phyloP scores from a whole-genome alignment of 2,797 vertebrate species.

The Lithobates pipiens region DNA sequence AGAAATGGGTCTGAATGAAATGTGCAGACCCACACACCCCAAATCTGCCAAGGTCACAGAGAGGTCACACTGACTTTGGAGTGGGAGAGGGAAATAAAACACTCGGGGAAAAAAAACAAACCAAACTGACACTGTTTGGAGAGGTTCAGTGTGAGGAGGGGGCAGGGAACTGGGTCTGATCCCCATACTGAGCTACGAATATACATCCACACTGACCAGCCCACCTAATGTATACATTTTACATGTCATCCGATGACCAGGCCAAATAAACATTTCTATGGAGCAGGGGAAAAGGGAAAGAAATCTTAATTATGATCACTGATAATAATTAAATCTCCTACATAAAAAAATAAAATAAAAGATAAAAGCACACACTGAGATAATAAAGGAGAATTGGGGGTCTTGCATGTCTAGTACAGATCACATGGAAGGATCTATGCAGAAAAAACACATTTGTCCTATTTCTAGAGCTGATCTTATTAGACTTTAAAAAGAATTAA shows the following conservation, averaged over 20 bases:
- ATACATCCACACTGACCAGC: slow-evolving; percentile 3
- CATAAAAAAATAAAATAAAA: neutral
- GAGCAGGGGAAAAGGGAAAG: neutral
- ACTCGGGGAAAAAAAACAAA: neutral
- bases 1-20: slow-evolving; percentile 11
- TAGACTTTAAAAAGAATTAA: neutral
- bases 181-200: neutral
- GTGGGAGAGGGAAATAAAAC: neutral
- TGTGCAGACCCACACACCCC: slow-evolving; percentile 31
- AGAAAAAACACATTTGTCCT: neutral
- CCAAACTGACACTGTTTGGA: neutral
- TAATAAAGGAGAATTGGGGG: neutral
- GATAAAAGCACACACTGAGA: neutral
- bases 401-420: neutral
- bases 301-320: neutral
- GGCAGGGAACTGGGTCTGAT: neutral
- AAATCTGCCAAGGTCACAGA: slow-evolving; percentile 43
- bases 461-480: neutral
- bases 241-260: neutral
- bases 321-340: too few species aligned
- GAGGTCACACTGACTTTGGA: slow-evolving; percentile 40
- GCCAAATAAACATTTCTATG: slow-evolving; percentile 8
- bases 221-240: neutral
- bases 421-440: neutral
- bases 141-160: slow-evolving; percentile 20